Percentiles rank a stretch among this genome's conserved stretches.
phyloP scores from a whole-genome alignment of 1,140 invertebrate species.

The Gonioctena quinquepunctata region DNA sequence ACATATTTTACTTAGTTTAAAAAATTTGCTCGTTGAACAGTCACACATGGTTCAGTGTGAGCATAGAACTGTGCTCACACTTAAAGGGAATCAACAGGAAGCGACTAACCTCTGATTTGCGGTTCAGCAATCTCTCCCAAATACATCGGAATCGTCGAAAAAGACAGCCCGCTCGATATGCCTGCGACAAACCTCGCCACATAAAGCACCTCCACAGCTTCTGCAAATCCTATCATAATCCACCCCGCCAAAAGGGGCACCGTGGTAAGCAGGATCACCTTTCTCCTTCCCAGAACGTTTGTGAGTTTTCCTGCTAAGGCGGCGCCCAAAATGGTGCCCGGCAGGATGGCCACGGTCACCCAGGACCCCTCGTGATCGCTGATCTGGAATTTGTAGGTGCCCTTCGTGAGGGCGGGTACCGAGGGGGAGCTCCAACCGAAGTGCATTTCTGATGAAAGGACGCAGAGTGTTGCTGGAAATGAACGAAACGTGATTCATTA shows the following conservation, averaged over 20 bases:
- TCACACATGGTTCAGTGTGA: too few relatives aligned
- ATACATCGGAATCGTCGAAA: slow-evolving; percentile 66
- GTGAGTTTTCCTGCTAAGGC: slow-evolving; percentile 56
- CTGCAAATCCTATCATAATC: slow-evolving; percentile 63
- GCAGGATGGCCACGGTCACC: slow-evolving; percentile 57
- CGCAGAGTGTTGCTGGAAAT: slow-evolving; percentile 38
- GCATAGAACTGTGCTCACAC: too few relatives aligned
- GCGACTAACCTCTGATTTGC: slow-evolving; percentile 65
- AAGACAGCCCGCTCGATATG: slow-evolving; percentile 68
- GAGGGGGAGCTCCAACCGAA: slow-evolving; percentile 50
- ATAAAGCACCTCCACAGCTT: slow-evolving; percentile 52
- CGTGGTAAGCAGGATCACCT: slow-evolving; percentile 64
- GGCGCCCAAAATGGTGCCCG: slow-evolving; percentile 58
- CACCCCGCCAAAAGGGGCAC: slow-evolving; percentile 66
- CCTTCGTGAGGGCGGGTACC: slow-evolving; percentile 35
- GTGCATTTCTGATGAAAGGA: slow-evolving; percentile 47
- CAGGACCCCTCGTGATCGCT: slow-evolving; percentile 65
- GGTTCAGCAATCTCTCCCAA: slow-evolving; percentile 69
- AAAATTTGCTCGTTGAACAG: too few relatives aligned
- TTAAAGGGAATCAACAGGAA: too few relatives aligned
- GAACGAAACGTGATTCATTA: too few relatives aligned
- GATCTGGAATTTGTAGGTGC: slow-evolving; percentile 55
- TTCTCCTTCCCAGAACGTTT: slow-evolving; percentile 68
- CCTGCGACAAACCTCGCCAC: slow-evolving; percentile 57
- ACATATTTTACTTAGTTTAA: too few relatives aligned